Base-by-base conservation (phyloP, 2,113 vertebrate species). In the Camelus bactrianus region DNA sequence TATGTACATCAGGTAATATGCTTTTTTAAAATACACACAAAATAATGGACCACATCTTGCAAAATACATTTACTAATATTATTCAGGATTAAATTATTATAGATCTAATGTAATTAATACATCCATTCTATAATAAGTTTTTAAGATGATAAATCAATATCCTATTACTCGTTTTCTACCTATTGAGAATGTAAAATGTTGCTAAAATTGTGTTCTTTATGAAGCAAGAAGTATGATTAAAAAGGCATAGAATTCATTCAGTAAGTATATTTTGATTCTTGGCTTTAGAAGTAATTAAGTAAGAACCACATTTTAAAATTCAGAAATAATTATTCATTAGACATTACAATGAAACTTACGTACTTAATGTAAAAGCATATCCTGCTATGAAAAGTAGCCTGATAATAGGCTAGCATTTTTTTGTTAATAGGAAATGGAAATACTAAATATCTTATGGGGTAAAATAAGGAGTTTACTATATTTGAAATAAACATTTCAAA, bases 31-130 rank as follows among this genome's bases (percentile, higher is more conserved):
- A 72, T 2, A 50, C 1, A 77, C 7, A 82, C 48, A 91, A 24
- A 65, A 88, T 60, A 75, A 81, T 64, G 82, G 32, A 75, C 8
- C 9, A 52, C 9, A 92, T 89, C 38, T 95, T 93, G 1, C 52
- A 86, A 96, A 94, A 89, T 76, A 69, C 2, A 80, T 52, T 52
- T 76, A 50, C 65, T 42, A 96, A 95, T 95, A 77, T 86, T 89
- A 93, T 56, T 95, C 69, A 89, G 32, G 24, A 89, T 92, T 91
- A 89, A 91, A 75, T 77, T 60, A 50, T 30, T 77, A 52, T 88
- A 88, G 24, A 89, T 52, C 2, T 81, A 89, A 62, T 89, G 5
- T 76, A 91, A 86, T 58, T 70, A 92, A 94, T 92, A 87, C 8
- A 95, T 70, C 14, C 75, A 90, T 60, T 70, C 6, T 60, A 52